Conservation (phyloP, 2,797 vertebrate genomes). For the Psittacula derbiana region DNA sequence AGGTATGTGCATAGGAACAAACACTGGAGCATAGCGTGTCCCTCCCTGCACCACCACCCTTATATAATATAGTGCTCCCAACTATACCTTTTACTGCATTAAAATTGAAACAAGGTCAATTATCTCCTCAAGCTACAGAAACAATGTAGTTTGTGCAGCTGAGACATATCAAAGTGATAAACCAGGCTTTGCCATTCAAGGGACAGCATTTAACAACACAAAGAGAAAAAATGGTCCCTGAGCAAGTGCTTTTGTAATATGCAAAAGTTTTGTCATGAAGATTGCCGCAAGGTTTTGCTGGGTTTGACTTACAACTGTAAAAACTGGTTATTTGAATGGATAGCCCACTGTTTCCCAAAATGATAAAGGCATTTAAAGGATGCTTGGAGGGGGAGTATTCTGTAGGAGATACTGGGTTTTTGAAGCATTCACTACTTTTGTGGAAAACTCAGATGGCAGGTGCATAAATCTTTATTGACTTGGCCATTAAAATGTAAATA, state of each 20-base stretch:
- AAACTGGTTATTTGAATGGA: not conserved
- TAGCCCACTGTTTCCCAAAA: not conserved
- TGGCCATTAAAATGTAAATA: conserved; percentile 65
- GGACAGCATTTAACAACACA: not conserved
- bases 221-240: not conserved
- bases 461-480: conserved; percentile 64
- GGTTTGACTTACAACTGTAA: not conserved
- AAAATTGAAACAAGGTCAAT: not conserved
- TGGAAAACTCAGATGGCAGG: conserved; percentile 44
- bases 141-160: not conserved
- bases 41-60: not conserved
- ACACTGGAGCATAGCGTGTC: rapidly evolving
- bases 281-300: not conserved
- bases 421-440: conserved; percentile 10
- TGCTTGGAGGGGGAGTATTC: not conserved
- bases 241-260: not conserved
- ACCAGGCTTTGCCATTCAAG: not conserved
- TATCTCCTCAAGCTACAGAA: not conserved
- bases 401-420: not conserved
- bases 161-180: not conserved
- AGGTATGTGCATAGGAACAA: not conserved
- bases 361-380: not conserved
- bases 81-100: not conserved
- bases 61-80: not conserved
- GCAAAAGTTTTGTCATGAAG: not conserved